Conservation (phyloP, 2,113 vertebrate genomes). For the Tautogolabrus adspersus region DNA sequence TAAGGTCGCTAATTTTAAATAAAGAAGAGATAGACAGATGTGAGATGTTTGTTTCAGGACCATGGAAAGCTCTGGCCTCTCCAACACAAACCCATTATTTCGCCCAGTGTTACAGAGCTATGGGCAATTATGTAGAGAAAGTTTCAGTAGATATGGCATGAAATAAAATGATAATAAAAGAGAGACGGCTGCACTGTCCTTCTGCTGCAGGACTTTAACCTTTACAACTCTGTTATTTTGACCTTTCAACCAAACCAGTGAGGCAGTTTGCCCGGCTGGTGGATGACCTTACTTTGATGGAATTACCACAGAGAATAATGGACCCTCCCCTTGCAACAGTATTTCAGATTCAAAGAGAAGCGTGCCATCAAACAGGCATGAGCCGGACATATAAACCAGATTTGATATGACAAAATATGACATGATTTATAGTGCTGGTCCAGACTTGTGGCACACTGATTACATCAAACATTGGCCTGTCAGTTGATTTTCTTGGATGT, state of each 20-base stretch:
- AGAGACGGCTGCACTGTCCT: slow-evolving; percentile 19
- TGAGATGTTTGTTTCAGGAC: slow-evolving; percentile 58
- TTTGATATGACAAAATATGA: slow-evolving; percentile 30
- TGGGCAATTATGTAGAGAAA: slow-evolving; percentile 23
- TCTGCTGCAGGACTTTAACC: slow-evolving; percentile 74
- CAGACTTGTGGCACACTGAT: slow-evolving; percentile 4
- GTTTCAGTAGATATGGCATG: slow-evolving; percentile 30
- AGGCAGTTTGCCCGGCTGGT: slow-evolving; percentile 66
- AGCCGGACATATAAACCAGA: background rate
- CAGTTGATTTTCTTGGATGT: background rate
- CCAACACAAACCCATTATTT: slow-evolving; percentile 18
- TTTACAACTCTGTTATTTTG: slow-evolving; percentile 75
- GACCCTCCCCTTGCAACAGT: slow-evolving; percentile 47
- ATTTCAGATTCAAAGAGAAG: slow-evolving; percentile 33
- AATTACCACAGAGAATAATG: slow-evolving; percentile 73
- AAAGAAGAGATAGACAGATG: slow-evolving; percentile 20
- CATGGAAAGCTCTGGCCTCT: slow-evolving; percentile 57
- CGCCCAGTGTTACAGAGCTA: slow-evolving; percentile 22
- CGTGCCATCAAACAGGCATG: slow-evolving; percentile 14
- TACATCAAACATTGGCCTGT: slow-evolving; percentile 11
- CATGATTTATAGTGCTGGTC: slow-evolving; percentile 22
- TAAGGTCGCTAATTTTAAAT: slow-evolving; percentile 55
- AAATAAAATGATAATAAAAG: slow-evolving; percentile 45
- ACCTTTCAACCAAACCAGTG: slow-evolving; percentile 78
- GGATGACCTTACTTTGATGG: slow-evolving; percentile 82